These are phyloP conservation scores for Leptopilina clavipes DNA, from an alignment of 1,140 invertebrate genomes.

Conservation along the genomic window DNA sequence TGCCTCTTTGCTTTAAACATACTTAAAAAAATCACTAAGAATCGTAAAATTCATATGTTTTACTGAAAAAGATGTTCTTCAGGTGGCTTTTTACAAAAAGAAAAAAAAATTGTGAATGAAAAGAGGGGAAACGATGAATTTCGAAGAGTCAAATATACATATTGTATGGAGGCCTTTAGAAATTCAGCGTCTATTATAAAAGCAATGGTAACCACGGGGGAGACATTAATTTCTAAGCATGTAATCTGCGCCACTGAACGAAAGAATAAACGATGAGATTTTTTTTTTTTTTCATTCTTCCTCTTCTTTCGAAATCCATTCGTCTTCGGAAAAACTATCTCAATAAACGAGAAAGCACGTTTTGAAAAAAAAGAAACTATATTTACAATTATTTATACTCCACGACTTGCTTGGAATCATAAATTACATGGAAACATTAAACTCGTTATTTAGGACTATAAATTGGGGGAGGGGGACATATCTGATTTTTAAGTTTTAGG, in stretches of 20 bases:
- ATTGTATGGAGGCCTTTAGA: constrained; percentile 59
- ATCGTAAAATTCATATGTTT: constrained; percentile 36
- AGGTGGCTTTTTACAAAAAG: constrained; percentile 41
- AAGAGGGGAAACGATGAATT: constrained; percentile 63
- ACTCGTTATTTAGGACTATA: too few species aligned
- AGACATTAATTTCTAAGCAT: constrained; percentile 66
- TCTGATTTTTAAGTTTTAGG: too few species aligned
- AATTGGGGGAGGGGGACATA: too few species aligned
- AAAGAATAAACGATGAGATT: constrained; percentile 37
- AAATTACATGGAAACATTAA: neutral
- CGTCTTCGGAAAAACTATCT: constrained; percentile 1
- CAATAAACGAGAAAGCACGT: neutral
- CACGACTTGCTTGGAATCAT: neutral
- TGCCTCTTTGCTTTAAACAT: neutral
- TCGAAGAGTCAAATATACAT: constrained; percentile 59
- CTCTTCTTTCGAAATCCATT: neutral
- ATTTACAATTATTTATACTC: neutral
- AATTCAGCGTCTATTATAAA: constrained; percentile 61
- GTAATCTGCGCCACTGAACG: constrained; percentile 55
- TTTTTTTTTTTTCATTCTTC: neutral
- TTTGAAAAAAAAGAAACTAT: neutral
- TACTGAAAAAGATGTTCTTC: constrained; percentile 53
- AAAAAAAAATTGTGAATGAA: too few species aligned
- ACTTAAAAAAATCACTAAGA: too few species aligned
- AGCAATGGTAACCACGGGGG: constrained; percentile 49